Evolutionary conservation across 2,888 invertebrate species (phyloP).

Genomic region (Epiblema foenella): DNA sequence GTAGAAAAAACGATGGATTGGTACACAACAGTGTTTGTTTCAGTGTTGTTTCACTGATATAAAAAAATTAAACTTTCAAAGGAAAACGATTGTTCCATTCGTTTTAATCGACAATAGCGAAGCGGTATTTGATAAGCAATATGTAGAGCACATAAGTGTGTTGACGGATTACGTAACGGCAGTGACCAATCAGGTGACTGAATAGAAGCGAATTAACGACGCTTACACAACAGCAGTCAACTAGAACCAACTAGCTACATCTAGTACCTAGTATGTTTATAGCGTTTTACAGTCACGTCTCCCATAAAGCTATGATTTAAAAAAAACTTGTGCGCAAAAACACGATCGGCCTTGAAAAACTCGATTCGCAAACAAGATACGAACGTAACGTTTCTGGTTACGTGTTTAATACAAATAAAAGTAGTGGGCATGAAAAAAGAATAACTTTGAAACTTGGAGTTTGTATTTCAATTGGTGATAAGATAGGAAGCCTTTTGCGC

Average conservation of each 20-base stretch:
- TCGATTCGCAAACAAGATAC: slow-evolving; percentile 38
- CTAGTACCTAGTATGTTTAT: slow-evolving; percentile 18
- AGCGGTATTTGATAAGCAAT: slow-evolving; percentile 29
- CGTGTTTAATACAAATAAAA: slow-evolving; percentile 36
- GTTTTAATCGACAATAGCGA: slow-evolving; percentile 18
- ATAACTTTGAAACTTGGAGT: slow-evolving; percentile 9
- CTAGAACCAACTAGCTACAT: not conserved
- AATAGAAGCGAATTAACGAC: slow-evolving; percentile 12
- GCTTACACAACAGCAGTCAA: slow-evolving; percentile 16
- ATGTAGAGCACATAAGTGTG: slow-evolving; percentile 27
- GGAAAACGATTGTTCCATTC: not conserved
- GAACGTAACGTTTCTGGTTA: slow-evolving; percentile 27
- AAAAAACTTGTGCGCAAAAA: slow-evolving; percentile 34
- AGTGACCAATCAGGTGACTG: slow-evolving; percentile 33
- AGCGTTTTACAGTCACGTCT: slow-evolving; percentile 1
- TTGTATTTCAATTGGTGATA: slow-evolving; percentile 49
- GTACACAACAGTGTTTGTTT: slow-evolving; percentile 5
- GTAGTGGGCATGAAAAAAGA: slow-evolving; percentile 22
- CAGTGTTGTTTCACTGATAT: slow-evolving; percentile 1
- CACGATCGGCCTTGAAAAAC: slow-evolving; percentile 32
- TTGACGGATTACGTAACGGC: slow-evolving; percentile 31
- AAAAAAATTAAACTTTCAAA: not conserved
- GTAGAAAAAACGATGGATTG: slow-evolving; percentile 3
- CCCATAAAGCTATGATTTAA: slow-evolving; percentile 23
- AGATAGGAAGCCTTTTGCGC: slow-evolving; percentile 58